Evolutionary conservation across 2,888 invertebrate genomes (phyloP).

Genomic region (Lepidochrysops patricia): DNA sequence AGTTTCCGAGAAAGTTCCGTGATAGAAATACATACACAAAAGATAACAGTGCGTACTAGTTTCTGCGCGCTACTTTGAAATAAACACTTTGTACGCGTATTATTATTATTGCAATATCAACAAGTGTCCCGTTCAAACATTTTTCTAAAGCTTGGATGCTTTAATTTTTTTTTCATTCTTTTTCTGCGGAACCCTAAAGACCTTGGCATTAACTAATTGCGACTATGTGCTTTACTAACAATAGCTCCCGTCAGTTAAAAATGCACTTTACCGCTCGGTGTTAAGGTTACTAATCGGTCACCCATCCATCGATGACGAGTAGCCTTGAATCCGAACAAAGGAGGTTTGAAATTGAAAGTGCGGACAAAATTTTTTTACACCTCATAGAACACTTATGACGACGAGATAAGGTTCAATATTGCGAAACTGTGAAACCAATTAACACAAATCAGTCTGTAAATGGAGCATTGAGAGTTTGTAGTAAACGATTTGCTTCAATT

Average conservation of each 20-base stretch:
- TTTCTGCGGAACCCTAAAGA: background rate
- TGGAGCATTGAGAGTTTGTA: constrained; percentile 26
- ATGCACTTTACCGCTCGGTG: background rate
- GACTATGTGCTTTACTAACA: background rate
- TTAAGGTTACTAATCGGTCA: background rate
- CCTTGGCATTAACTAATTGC: constrained; percentile 9
- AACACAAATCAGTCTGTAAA: too few relatives aligned
- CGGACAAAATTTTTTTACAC: too few relatives aligned
- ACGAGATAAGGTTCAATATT: too few relatives aligned
- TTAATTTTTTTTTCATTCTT: too few relatives aligned
- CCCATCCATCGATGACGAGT: constrained; percentile 23
- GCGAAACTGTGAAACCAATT: too few relatives aligned
- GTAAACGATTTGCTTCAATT: background rate
- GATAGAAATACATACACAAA: constrained; percentile 16
- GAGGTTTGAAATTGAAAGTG: constrained; percentile 46
- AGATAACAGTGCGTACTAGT: constrained; percentile 11
- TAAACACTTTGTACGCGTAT: too few relatives aligned
- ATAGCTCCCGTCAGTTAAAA: background rate
- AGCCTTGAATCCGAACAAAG: constrained; percentile 60
- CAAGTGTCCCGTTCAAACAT: too few relatives aligned
- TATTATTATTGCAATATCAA: too few relatives aligned
- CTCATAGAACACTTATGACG: too few relatives aligned
- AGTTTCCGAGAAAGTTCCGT: constrained; percentile 29
- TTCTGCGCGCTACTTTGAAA: background rate
- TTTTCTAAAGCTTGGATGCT: too few relatives aligned